Conservation (phyloP, 2,797 vertebrate species). For the Pseudochirops corinnae region DNA sequence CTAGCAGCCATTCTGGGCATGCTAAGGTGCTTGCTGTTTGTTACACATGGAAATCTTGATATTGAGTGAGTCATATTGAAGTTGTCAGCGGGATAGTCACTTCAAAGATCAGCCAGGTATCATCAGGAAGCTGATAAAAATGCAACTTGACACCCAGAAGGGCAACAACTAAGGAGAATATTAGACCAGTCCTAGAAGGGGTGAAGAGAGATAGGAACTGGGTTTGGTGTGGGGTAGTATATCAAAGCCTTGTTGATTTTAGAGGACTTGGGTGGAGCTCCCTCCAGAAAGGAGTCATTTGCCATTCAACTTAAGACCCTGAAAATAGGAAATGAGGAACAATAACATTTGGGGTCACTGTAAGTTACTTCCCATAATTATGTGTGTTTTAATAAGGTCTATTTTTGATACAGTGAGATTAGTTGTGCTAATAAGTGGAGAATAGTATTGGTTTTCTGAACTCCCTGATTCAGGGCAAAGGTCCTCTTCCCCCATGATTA, state of each 20-base stretch:
- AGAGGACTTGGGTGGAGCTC: not conserved
- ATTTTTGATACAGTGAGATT: not conserved
- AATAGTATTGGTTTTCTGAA: not conserved
- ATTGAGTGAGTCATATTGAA: not conserved
- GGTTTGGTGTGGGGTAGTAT: not conserved
- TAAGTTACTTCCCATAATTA: not conserved
- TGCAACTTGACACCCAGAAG: not conserved
- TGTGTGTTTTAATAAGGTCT: constrained; percentile 15
- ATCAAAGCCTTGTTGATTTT: not conserved
- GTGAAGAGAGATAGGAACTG: not conserved
- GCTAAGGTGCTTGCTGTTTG: too few relatives aligned
- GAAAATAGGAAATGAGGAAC: not conserved
- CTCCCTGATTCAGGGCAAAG: not conserved
- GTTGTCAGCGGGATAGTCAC: not conserved
- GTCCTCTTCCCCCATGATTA: not conserved
- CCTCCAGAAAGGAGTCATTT: not conserved
- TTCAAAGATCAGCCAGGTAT: not conserved
- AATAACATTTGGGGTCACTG: not conserved
- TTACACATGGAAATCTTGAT: not conserved
- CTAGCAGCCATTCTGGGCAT: too few relatives aligned
- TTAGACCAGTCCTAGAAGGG: not conserved
- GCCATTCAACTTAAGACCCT: not conserved
- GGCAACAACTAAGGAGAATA: not conserved
- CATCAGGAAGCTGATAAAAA: not conserved
- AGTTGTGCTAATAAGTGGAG: not conserved